Conservation (phyloP, 2,113 vertebrate species). For the Trematocara marginatum region DNA sequence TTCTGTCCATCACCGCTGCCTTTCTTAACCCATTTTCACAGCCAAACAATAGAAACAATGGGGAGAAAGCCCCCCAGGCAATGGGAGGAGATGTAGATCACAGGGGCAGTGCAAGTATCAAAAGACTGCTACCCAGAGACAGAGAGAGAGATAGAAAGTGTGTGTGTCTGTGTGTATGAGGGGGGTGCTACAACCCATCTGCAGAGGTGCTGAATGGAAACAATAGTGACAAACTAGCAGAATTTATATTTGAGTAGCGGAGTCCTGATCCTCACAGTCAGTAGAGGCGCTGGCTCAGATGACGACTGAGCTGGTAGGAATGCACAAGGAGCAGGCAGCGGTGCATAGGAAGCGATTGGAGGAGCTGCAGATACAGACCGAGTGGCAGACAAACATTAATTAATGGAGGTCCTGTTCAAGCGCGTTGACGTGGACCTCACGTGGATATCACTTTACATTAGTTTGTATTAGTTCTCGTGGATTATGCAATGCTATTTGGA, state of each 20-base stretch:
- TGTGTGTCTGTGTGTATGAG: not conserved
- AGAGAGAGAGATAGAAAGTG: not conserved
- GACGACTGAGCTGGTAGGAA: not conserved
- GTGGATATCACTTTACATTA: too few relatives aligned
- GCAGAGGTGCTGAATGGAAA: conserved; percentile 44
- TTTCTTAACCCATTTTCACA: conserved; percentile 66
- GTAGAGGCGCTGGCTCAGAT: not conserved
- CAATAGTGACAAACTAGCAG: conserved; percentile 7
- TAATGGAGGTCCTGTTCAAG: too few relatives aligned
- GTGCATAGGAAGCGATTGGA: not conserved
- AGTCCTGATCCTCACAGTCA: not conserved
- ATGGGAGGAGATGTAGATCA: conserved; percentile 40
- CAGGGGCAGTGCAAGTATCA: conserved; percentile 56
- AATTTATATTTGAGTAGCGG: not conserved
- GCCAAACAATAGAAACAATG: conserved; percentile 67
- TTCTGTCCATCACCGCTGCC: conserved; percentile 29
- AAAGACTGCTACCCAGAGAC: conserved; percentile 52
- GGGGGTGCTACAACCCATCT: conserved; percentile 60
- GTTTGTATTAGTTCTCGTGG: too few relatives aligned
- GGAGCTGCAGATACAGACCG: not conserved
- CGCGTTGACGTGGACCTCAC: too few relatives aligned
- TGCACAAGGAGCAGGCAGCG: not conserved
- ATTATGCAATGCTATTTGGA: not conserved
- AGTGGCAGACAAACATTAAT: too few relatives aligned
- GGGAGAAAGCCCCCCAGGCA: conserved; percentile 49